A percentile compares a stretch with the other conserved stretches of the same genome.
Evolutionary conservation across 2,888 invertebrate species (phyloP).

Genomic region (Lamellibrachia satsuma): DNA sequence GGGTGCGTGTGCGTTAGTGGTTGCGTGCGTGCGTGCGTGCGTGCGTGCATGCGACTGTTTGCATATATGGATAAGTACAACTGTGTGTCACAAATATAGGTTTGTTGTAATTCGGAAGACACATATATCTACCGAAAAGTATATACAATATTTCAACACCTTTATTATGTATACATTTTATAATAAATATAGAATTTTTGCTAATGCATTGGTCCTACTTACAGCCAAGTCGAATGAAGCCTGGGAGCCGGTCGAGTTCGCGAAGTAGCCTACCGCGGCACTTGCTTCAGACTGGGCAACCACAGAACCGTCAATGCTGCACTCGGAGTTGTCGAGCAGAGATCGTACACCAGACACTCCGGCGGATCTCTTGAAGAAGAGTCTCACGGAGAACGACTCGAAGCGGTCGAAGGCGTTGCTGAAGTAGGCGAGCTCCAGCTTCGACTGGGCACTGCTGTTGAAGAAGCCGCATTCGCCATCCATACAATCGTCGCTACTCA

Average conservation of each 20-base stretch:
- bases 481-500: neutral
- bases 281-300: neutral
- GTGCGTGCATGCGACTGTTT: neutral
- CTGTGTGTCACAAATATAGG: neutral
- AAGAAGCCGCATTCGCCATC: slow-evolving; percentile 8
- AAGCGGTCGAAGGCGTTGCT: slow-evolving; percentile 21
- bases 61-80: neutral
- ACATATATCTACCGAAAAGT: too few relatives aligned
- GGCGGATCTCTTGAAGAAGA: slow-evolving; percentile 8
- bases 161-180: too few relatives aligned
- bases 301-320: neutral
- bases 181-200: too few relatives aligned
- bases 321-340: slow-evolving; percentile 7
- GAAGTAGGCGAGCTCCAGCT: slow-evolving; percentile 24
- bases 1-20: too few relatives aligned
- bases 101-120: too few relatives aligned
- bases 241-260: neutral
- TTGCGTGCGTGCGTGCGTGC: too few relatives aligned
- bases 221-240: neutral
- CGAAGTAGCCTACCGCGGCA: neutral
- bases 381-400: slow-evolving; percentile 7
- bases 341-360: neutral
- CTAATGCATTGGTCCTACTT: too few relatives aligned
- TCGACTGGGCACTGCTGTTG: slow-evolving; percentile 21
- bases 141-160: too few relatives aligned